Conservation (phyloP, 2,113 vertebrate genomes). For the Vicugna pacos region DNA sequence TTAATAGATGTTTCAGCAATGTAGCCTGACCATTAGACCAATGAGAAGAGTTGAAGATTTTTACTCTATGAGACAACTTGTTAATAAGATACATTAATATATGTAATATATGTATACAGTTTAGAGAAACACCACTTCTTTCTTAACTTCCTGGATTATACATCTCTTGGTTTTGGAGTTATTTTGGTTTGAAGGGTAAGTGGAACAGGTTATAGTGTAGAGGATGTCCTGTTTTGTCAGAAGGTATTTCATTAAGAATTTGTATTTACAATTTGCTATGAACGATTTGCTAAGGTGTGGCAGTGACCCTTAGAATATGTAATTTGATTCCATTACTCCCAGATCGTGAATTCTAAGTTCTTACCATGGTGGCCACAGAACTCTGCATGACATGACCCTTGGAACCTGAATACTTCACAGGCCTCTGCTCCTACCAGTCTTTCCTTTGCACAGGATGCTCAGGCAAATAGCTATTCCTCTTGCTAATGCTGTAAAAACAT, state of each 20-base stretch:
- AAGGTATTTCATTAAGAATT: background rate
- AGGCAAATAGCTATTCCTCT: background rate
- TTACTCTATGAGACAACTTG: background rate
- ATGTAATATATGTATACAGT: background rate
- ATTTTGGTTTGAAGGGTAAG: background rate
- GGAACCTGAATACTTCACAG: background rate
- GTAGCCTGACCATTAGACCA: background rate
- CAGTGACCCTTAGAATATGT: background rate
- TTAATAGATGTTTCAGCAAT: conserved; percentile 37
- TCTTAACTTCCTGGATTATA: background rate
- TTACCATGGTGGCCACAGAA: background rate
- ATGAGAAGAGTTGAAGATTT: background rate
- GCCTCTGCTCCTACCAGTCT: background rate
- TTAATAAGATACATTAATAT: background rate
- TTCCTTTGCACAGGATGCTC: background rate
- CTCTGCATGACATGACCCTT: background rate
- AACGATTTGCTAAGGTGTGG: background rate
- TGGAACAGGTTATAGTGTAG: background rate
- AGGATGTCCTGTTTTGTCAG: background rate
- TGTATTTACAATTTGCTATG: background rate
- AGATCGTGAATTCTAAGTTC: background rate
- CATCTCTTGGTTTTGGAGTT: background rate
- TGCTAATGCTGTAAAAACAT: background rate
- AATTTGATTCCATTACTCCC: background rate
- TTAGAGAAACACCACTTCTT: background rate